Evolutionary conservation across 2,888 invertebrate genomes (phyloP).

Genomic region (Callimorpha dominula): DNA sequence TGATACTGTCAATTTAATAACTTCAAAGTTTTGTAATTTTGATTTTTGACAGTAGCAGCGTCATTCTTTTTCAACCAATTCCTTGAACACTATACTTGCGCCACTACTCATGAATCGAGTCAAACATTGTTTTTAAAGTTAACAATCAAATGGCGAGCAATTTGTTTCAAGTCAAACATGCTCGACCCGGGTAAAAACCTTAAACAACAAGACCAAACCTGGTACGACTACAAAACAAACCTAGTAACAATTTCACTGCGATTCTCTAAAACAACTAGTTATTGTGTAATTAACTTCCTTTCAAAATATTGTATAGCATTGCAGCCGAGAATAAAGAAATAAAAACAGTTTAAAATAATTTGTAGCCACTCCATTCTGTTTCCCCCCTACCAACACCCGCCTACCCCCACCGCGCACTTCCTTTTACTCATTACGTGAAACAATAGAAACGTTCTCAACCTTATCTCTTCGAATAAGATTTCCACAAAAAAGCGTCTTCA

Average conservation of each 20-base stretch:
- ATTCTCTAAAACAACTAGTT: conserved; percentile 11
- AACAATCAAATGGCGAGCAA: too few species aligned
- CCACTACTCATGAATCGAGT: too few species aligned
- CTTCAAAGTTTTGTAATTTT: too few species aligned
- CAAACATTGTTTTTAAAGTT: too few species aligned
- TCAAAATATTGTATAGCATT: conserved; percentile 26
- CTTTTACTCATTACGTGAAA: conserved; percentile 54
- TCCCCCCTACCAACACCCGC: neutral
- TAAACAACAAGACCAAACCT: neutral
- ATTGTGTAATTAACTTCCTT: conserved; percentile 28
- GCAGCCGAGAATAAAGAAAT: conserved; percentile 43
- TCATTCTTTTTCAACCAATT: too few species aligned
- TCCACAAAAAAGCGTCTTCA: conserved; percentile 45
- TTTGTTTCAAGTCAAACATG: too few species aligned
- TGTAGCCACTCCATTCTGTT: conserved; percentile 13
- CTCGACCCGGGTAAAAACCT: neutral
- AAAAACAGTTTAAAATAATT: conserved; percentile 45
- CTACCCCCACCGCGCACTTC: conserved; percentile 15
- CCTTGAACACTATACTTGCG: too few species aligned
- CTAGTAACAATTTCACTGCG: neutral
- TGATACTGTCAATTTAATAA: too few species aligned
- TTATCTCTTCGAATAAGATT: conserved; percentile 59
- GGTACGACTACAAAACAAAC: neutral
- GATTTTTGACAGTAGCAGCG: too few species aligned
- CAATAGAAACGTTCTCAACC: conserved; percentile 50